Base-by-base conservation (phyloP, 2,888 invertebrate genomes). In the Aquatica leii region DNA sequence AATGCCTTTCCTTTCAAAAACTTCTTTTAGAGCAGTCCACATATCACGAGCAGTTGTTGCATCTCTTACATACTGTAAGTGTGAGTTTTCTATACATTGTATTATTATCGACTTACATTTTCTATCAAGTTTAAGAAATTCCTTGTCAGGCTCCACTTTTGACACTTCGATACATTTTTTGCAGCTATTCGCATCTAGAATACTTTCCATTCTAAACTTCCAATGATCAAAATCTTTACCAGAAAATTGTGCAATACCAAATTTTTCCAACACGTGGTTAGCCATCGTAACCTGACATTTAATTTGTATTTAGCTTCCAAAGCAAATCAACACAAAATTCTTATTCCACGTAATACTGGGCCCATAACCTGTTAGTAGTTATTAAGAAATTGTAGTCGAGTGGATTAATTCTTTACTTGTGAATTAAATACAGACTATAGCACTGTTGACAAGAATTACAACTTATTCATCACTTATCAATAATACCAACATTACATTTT, bases 21-120 rank as follows among this genome's bases (percentile, higher is more conserved):
- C 67, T 1, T 34, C 37, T 67, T 69, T 63, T 17, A 74, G 50
- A 11, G 72, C 70, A 52, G 60, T 65, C 73, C 73, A 73, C 71
- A 74, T 73, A 49, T 68, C 15, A 60, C 54, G 72, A 12, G 69
- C 69, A 40, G 66, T 73, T 8, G 60, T 53, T 61, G 67, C 70
- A 17, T 72, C 71, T 61, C 73, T 73, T 15, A 74, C 54, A 57
- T 69, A 67, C 40, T 75, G 65, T 12, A 74, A 53, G 50, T 74
- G 72, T 6, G 69, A 59, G 51, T 74, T 67, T 14, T 69, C 48
- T 9, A 74, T 61, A 54, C 73, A 69, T 50, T 73, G 70, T 20
- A 73, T 65, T 20, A 74, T 65, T 14, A 73, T 52, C 18, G 66
- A 40, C 62, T 71, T 70, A 40, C 70, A 69, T 66, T 69, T 69